A percentile compares a stretch with the other conserved stretches of the same genome.
Evolutionary conservation across 2,888 invertebrate species (phyloP).

Genomic region (Camptogramma bilineatum): DNA sequence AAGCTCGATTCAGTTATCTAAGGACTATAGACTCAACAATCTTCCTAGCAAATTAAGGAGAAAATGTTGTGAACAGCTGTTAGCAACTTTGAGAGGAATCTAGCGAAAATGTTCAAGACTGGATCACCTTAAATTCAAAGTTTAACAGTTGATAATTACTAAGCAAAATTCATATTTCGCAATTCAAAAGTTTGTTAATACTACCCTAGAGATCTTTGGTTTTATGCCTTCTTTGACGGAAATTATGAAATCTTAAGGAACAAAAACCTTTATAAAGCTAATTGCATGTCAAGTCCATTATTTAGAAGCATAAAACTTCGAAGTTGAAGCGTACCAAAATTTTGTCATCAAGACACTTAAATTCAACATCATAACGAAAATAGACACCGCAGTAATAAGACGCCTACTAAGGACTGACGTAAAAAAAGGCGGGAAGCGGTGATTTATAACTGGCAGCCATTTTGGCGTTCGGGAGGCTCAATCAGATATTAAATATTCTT

Average conservation of each 20-base stretch:
- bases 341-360: constrained; percentile 54
- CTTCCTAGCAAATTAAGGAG: constrained; percentile 52
- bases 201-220: neutral
- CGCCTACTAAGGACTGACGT: constrained; percentile 55
- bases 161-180: constrained; percentile 10
- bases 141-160: constrained; percentile 8
- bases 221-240: neutral
- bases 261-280: neutral
- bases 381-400: constrained; percentile 62
- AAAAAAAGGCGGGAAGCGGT: constrained; percentile 58
- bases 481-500: constrained; percentile 60
- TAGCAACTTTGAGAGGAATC: constrained; percentile 45
- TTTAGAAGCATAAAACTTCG: constrained; percentile 2
- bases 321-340: constrained; percentile 25
- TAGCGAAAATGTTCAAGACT: constrained; percentile 40
- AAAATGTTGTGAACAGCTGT: constrained; percentile 53
- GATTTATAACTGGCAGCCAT: constrained; percentile 64
- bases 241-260: neutral
- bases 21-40: constrained; percentile 49
- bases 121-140: constrained; percentile 15
- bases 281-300: constrained; percentile 1
- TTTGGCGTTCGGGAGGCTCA: constrained; percentile 49
- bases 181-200: constrained; percentile 3
- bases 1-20: constrained; percentile 48
- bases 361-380: constrained; percentile 56